A percentile compares a stretch with the other conserved stretches of the same genome.
phyloP scores from a whole-genome alignment of 2,888 invertebrate species.

The Xanthia icteritia region DNA sequence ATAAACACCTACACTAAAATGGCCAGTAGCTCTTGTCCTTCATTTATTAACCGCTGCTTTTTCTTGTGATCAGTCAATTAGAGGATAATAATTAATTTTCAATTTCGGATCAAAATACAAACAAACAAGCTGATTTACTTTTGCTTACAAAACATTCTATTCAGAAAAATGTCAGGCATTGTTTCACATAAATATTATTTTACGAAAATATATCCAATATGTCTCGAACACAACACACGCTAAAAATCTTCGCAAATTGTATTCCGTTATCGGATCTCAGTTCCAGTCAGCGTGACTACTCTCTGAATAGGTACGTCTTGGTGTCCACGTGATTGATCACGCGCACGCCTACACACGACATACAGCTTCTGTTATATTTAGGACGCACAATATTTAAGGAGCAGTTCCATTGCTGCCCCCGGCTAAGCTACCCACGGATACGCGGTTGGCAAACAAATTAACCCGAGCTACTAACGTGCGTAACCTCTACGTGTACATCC shows the following conservation, averaged over 20 bases:
- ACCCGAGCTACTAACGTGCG: background rate
- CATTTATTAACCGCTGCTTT: background rate
- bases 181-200: background rate
- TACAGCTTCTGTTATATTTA: conserved; percentile 26
- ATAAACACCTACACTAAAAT: background rate
- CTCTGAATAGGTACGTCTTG: conserved; percentile 20
- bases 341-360: conserved; percentile 11
- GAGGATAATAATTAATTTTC: too few species aligned
- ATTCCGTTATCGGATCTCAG: conserved; percentile 46
- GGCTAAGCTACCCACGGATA: background rate
- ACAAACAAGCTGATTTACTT: background rate
- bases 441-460: background rate
- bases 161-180: background rate
- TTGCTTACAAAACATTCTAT: background rate
- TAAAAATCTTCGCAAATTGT: conserved; percentile 47
- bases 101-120: background rate
- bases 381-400: background rate
- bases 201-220: background rate
- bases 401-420: background rate
- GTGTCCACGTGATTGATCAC: conserved; percentile 53
- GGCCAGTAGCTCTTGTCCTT: background rate
- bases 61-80: background rate
- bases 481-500: background rate
- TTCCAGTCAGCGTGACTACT: conserved; percentile 36
- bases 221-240: background rate